Percentiles rank a stretch among this genome's conserved stretches.
Conservation (phyloP, 2,888 invertebrate species). For the Emmelina monodactyla region DNA sequence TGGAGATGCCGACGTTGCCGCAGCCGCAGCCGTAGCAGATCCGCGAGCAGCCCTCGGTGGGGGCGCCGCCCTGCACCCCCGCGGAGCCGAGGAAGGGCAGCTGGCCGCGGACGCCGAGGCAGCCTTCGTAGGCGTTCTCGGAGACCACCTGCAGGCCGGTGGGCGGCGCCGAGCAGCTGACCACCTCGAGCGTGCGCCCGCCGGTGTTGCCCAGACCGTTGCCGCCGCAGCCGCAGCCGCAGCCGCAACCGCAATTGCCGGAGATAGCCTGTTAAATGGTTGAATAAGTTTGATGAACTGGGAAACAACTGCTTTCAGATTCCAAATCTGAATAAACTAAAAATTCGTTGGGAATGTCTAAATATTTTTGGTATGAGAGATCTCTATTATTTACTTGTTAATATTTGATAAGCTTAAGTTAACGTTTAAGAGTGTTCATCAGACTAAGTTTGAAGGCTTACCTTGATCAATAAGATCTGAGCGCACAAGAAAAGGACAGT, state of each 20-base stretch:
- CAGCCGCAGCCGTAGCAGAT: constrained; percentile 12
- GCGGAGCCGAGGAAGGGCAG: constrained; percentile 27
- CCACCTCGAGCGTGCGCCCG: constrained; percentile 18
- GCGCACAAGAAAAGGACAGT: constrained; percentile 16
- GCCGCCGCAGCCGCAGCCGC: constrained; percentile 3
- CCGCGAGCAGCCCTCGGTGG: constrained; percentile 21
- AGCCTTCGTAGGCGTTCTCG: constrained; percentile 28
- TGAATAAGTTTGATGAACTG: neutral
- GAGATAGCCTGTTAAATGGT: no score
- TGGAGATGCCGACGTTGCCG: constrained; percentile 11
- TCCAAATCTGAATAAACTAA: no score
- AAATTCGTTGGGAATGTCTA: neutral
- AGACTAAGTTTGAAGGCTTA: constrained; percentile 5
- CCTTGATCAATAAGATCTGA: constrained; percentile 19
- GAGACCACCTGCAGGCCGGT: constrained; percentile 26
- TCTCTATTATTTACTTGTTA: no score
- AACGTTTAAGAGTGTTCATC: neutral
- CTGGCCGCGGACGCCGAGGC: constrained; percentile 22
- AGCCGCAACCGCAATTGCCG: neutral
- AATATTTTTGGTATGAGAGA: no score
- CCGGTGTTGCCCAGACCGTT: constrained; percentile 5
- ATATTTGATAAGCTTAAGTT: neutral
- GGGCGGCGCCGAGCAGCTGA: constrained; percentile 22
- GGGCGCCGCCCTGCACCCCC: constrained; percentile 23
- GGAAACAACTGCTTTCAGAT: no score